These are phyloP conservation scores for Nanorana parkeri DNA, from an alignment of 2,113 vertebrate genomes.

Conservation along the genomic window DNA sequence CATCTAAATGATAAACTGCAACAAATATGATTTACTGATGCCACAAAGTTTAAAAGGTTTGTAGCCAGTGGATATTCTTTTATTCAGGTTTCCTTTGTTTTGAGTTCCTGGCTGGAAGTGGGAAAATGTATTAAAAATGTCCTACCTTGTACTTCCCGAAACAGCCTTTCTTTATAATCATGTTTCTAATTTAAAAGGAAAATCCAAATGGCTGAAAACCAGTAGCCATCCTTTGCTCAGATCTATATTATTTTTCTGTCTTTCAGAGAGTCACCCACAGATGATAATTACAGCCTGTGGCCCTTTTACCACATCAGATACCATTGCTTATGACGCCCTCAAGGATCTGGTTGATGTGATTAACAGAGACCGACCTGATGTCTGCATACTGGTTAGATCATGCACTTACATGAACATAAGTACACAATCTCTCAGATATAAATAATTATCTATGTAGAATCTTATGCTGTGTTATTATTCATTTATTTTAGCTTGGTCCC, in stretches of 20 bases:
- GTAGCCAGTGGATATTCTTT: no score
- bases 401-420: not conserved
- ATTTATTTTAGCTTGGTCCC: constrained; percentile 79
- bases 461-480: not conserved
- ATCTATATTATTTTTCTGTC: constrained; percentile 20
- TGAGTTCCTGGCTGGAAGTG: no score
- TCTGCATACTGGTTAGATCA: constrained; percentile 85
- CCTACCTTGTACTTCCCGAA: no score
- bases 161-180: no score
- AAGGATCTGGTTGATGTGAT: constrained; percentile 83
- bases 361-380: constrained; percentile 80
- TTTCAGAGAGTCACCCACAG: constrained; percentile 67
- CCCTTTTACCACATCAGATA: constrained; percentile 87
- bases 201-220: not conserved
- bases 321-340: constrained; percentile 85
- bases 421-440: not conserved
- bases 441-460: not conserved
- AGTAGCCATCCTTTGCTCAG: no score
- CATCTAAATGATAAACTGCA: not conserved
- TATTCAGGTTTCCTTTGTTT: no score
- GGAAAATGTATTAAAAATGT: no score
- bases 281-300: constrained; percentile 87
- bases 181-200: no score
- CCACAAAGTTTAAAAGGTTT: no score
- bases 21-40: not conserved